Conservation (phyloP, 2,113 vertebrate genomes). For the Ophthalmotilapia sp. region DNA sequence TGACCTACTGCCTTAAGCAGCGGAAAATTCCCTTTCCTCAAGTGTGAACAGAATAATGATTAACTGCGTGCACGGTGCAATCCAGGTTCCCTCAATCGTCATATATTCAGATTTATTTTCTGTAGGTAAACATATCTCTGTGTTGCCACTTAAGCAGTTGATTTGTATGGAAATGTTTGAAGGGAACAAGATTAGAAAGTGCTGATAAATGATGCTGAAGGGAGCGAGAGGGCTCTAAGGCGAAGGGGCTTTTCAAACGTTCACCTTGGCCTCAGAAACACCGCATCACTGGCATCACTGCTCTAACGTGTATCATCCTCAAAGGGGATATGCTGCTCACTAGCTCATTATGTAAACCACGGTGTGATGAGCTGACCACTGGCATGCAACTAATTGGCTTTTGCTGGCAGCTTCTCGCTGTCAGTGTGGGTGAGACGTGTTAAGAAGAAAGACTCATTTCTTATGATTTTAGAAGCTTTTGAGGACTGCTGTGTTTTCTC, state of each 20-base stretch:
- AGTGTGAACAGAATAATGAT: slow-evolving; percentile 16
- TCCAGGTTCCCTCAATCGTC: background rate
- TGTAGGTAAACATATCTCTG: background rate
- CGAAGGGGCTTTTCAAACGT: background rate
- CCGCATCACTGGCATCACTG: rapidly evolving
- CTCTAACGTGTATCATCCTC: background rate
- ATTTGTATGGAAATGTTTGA: background rate
- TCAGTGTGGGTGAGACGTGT: background rate
- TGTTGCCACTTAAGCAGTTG: background rate
- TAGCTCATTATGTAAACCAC: background rate
- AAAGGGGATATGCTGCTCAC: background rate
- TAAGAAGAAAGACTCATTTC: background rate
- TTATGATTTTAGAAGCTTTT: background rate
- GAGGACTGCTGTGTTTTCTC: background rate
- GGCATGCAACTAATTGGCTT: slow-evolving; percentile 13
- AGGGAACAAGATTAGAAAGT: background rate
- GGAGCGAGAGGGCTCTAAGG: background rate
- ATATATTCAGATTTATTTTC: background rate
- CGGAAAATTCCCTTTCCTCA: background rate
- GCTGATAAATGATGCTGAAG: background rate
- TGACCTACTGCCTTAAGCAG: background rate
- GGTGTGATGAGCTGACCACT: background rate
- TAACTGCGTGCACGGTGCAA: background rate
- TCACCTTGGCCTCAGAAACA: background rate
- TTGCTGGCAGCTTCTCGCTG: background rate